Evolutionary conservation across 2,888 invertebrate species (phyloP), one percentile per base, ranked within the genome.

Genomic region (Drosophila affinis): DNA sequence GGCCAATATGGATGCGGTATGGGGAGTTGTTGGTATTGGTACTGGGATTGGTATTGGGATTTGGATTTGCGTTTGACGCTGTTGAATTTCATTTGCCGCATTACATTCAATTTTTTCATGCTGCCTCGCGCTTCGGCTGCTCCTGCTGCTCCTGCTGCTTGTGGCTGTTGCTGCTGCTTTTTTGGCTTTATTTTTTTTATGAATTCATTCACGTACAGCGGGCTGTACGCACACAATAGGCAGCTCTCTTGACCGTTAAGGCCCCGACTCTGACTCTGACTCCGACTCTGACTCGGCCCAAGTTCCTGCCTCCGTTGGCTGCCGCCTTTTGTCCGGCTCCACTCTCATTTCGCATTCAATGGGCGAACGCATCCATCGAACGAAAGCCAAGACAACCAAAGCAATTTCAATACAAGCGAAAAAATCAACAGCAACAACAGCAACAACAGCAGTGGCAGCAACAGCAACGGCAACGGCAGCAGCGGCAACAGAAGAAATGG

Each of bases 291-390:
- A 48, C 59, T 63, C 68, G 60, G 55, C 34, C 58, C 65, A 63
- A 86, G 80, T 77, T 72, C 64, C 49, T 69, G 69, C 65, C 69
- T 68, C 18, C 21, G 27, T 17, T 34, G 34, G 12, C n/a, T 21
- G 34, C 49, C 32, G 70, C 55, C 52, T 72, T 39, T 52, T 71
- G 55, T 62, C 34, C 62, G 70, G 72, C 63, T 71, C 27, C 34
- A 46, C 51, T 53, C 82, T 83, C 88, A 83, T 83, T 83, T 83
- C 86, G 82, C 82, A 83, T 83, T 83, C 82, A 83, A 82, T 79
- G 73, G 76, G 78, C 82, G 78, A 69, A 70, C 86, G 80, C 88
- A 78, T 80, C 86, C 88, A 83, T 88, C 87, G 83, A 88, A 88
- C 83, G 88, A 83, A 83, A 83, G 84, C 75, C 70, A 75, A 83